phyloP scores from a whole-genome alignment of 2,888 invertebrate genomes.

The Phoenoteleia sp. region DNA sequence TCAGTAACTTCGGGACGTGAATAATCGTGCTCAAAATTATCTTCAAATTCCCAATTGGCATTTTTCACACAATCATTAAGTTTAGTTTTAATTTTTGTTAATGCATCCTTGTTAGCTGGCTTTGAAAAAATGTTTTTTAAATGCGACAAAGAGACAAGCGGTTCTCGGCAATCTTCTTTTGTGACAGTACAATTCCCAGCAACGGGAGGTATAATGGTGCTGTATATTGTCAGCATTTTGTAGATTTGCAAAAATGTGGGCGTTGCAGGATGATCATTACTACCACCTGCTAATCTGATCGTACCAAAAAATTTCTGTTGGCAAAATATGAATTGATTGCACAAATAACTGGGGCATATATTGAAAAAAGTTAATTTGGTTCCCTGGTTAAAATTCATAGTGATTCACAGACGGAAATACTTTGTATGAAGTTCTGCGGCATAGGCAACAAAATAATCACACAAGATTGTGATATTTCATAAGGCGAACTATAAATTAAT shows the following conservation, averaged over 20 bases:
- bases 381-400: too few relatives aligned
- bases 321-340: too few relatives aligned
- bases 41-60: neutral
- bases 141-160: neutral
- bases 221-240: constrained; percentile 14
- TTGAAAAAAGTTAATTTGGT: too few relatives aligned
- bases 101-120: neutral
- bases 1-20: constrained; percentile 4
- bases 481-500: too few relatives aligned
- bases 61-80: neutral
- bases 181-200: neutral
- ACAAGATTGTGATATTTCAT: too few relatives aligned
- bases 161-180: neutral
- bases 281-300: constrained; percentile 12
- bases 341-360: too few relatives aligned
- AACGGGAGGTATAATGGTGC: neutral
- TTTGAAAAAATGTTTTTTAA: constrained; percentile 5
- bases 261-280: constrained; percentile 12
- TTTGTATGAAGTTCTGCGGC: too few relatives aligned
- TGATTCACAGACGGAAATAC: too few relatives aligned
- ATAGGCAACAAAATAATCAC: too few relatives aligned
- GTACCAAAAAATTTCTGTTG: constrained; percentile 30
- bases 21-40: neutral
- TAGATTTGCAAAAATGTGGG: constrained; percentile 6
- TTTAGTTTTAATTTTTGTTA: neutral